Conservation (phyloP, 2,113 vertebrate species). For the Caloenas nicobarica region DNA sequence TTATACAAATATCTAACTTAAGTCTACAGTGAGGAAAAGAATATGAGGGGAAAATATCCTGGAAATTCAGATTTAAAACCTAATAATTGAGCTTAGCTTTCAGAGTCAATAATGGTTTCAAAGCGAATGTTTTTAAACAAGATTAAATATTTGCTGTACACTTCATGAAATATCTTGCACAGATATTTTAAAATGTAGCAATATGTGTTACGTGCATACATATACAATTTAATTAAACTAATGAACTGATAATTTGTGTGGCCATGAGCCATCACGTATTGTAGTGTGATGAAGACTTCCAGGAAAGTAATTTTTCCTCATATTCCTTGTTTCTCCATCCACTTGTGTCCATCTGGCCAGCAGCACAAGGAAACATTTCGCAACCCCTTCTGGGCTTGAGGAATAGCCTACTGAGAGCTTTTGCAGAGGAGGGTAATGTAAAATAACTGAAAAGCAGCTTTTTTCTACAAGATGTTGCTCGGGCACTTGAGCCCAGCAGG, state of each 20-base stretch:
- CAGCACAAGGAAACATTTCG: accelerated
- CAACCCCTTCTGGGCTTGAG: neutral
- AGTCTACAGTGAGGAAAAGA: neutral
- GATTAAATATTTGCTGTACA: neutral
- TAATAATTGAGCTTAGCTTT: neutral
- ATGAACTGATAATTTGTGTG: neutral
- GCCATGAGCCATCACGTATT: neutral
- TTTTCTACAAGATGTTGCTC: neutral
- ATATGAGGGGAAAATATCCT: neutral
- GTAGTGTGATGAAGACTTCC: neutral
- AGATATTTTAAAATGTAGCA: neutral
- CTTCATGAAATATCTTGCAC: neutral
- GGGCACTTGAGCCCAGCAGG: neutral
- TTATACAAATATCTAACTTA: neutral
- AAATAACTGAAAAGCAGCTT: neutral
- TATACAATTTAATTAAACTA: neutral
- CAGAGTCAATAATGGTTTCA: neutral
- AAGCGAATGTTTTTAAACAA: neutral
- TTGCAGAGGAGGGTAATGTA: accelerated
- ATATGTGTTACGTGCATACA: neutral
- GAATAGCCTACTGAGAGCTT: neutral
- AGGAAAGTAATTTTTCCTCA: neutral
- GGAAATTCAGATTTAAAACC: neutral
- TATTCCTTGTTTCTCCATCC: neutral
- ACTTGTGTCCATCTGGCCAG: accelerated